Percentiles rank a stretch among this genome's conserved stretches.
Evolutionary conservation across 2,797 vertebrate species (phyloP).

Genomic region (Sebastes miniatus): DNA sequence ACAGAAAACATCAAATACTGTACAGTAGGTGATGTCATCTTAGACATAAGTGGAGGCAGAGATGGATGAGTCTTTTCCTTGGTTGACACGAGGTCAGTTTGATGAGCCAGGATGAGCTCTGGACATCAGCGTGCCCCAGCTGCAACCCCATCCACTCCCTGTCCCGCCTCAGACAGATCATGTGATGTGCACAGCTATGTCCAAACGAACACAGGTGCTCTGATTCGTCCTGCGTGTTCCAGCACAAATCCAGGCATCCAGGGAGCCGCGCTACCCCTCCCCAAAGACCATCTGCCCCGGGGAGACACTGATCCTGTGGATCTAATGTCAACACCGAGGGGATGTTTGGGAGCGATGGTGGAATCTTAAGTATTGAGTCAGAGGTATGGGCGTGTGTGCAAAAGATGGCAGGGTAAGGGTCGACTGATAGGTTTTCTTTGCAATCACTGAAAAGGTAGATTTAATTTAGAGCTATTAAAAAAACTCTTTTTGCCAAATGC

Average conservation of each 20-base stretch:
- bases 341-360: slow-evolving; percentile 65
- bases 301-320: slow-evolving; percentile 73
- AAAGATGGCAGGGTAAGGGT: neutral
- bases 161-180: slow-evolving; percentile 54
- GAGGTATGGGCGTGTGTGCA: slow-evolving; percentile 31
- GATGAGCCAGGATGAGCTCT: slow-evolving; percentile 45
- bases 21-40: slow-evolving; percentile 19
- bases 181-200: slow-evolving; percentile 69
- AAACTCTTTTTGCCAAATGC: neutral
- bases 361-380: slow-evolving; percentile 70
- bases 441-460: slow-evolving; percentile 18
- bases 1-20: slow-evolving; percentile 13
- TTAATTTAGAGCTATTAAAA: neutral
- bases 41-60: slow-evolving; percentile 6
- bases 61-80: slow-evolving; percentile 49
- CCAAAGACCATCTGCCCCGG: slow-evolving; percentile 74
- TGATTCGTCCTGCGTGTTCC: slow-evolving; percentile 82
- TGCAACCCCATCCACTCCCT: neutral
- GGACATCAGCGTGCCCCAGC: slow-evolving; percentile 16
- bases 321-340: slow-evolving; percentile 76
- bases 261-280: slow-evolving; percentile 64
- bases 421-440: slow-evolving; percentile 17
- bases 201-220: slow-evolving; percentile 81
- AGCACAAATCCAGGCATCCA: slow-evolving; percentile 77
- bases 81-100: slow-evolving; percentile 47